Base-by-base conservation (phyloP, 2,888 invertebrate genomes). In the Papilio gigon region DNA sequence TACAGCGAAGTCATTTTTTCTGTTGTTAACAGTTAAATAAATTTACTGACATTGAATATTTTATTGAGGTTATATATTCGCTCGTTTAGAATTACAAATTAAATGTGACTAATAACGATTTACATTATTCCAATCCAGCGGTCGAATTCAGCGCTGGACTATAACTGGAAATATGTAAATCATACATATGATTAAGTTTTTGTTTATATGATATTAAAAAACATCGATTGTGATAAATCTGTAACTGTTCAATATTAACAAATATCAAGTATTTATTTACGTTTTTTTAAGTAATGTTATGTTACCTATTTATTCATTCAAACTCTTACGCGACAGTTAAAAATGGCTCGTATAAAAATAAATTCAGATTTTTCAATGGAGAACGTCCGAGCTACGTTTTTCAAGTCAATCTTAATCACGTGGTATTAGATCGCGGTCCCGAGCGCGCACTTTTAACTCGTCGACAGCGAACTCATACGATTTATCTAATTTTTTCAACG, bases 401-500 rank as follows among this genome's bases (percentile, higher is more conserved):
- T 53, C n/a, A 30, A 27, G 53, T 53, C 53, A 53, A 2, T 30
- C 30, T 53, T 53, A 53, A 53, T 53, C 30, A 53, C 53, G 53
- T n/a, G n/a, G n/a, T n/a, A n/a, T n/a, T n/a, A n/a, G n/a, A n/a
- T n/a, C 12, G 14, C 37, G 37, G 14, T 12, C 11, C 25, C 9
- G 40, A 40, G 40, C 37, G 60, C 40, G 8, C 25, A 17, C 60
- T 60, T 22, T 20, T 58, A 20, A 59, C 20, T 59, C 40, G 25
- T 40, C 60, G 37, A 60, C 60, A 60, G 14, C 25, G 40, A 56
- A 27, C 56, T 65, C 11, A 8, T 27, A 20, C 40, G 27, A 65
- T 65, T 65, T 56, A 56, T 65, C 30, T 40, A 56, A 30, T 40
- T 50, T 63, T 65, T 56, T 65, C 40, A 40, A 6, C 56, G 30